Evolutionary conservation across 1,140 invertebrate genomes (phyloP).

Genomic region (Bombus sylvicola): DNA sequence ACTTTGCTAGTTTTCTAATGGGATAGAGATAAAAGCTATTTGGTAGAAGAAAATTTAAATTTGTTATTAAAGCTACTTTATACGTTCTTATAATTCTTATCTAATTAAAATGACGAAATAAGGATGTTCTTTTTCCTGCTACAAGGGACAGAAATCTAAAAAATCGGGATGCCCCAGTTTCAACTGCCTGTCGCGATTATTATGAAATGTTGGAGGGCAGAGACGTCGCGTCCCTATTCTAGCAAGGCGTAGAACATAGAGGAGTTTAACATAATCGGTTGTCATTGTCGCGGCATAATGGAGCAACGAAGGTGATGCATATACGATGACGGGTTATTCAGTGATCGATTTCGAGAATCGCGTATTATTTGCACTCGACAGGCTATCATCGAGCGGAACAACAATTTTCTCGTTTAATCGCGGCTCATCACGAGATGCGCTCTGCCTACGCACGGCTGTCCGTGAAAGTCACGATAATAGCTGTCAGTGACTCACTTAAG

Average conservation of each 20-base stretch:
- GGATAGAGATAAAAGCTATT: no score
- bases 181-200: background rate
- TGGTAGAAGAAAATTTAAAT: no score
- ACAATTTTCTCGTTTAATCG: constrained; percentile 62
- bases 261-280: constrained; percentile 33
- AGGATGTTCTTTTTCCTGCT: background rate
- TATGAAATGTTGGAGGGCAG: background rate
- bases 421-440: constrained; percentile 57
- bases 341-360: constrained; percentile 39
- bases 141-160: background rate
- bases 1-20: no score
- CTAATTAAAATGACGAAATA: background rate
- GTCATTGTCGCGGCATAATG: background rate
- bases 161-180: background rate
- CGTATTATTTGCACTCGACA: constrained; percentile 54
- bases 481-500: constrained; percentile 59
- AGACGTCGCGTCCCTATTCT: background rate
- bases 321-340: background rate
- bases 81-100: no score
- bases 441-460: constrained; percentile 53
- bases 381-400: constrained; percentile 56
- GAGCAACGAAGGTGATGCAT: background rate
- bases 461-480: constrained; percentile 59
- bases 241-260: constrained; percentile 13
- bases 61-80: no score